Conservation (phyloP, 2,797 vertebrate genomes). For the Anas bahamensis region DNA sequence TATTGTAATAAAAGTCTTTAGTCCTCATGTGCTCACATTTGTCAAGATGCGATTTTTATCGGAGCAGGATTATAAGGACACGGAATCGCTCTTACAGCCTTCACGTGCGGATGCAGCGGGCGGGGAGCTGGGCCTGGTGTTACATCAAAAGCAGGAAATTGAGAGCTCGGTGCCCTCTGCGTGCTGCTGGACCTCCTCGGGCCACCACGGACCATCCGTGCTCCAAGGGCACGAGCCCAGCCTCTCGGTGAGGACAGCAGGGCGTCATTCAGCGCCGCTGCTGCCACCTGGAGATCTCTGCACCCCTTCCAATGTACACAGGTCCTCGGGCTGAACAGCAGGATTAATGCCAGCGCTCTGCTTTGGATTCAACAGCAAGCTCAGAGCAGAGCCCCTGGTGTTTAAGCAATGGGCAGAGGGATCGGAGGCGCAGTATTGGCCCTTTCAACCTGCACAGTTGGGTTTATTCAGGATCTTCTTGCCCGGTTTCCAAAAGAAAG, state of each 20-base stretch:
- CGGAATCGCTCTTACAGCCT: not conserved
- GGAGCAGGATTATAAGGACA: not conserved
- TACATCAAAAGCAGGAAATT: not conserved
- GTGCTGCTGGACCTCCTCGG: not conserved
- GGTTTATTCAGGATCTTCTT: not conserved
- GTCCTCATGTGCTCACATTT: not conserved
- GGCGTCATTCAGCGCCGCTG: rapidly evolving
- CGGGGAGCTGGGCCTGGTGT: not conserved
- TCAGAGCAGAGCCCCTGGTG: not conserved
- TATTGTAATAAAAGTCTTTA: not conserved
- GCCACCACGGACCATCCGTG: not conserved
- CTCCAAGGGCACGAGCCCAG: rapidly evolving
- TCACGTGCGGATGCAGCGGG: not conserved
- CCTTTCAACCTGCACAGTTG: not conserved
- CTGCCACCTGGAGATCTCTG: not conserved
- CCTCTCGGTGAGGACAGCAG: rapidly evolving
- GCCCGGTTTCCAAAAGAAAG: not conserved
- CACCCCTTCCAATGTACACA: rapidly evolving
- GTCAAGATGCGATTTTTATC: not conserved
- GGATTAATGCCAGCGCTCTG: not conserved
- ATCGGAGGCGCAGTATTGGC: not conserved
- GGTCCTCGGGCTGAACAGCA: rapidly evolving
- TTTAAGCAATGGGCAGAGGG: not conserved
- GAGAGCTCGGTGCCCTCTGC: not conserved
- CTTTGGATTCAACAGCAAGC: not conserved